Conservation (phyloP, 2,888 invertebrate species). For the Euclidia mi region DNA sequence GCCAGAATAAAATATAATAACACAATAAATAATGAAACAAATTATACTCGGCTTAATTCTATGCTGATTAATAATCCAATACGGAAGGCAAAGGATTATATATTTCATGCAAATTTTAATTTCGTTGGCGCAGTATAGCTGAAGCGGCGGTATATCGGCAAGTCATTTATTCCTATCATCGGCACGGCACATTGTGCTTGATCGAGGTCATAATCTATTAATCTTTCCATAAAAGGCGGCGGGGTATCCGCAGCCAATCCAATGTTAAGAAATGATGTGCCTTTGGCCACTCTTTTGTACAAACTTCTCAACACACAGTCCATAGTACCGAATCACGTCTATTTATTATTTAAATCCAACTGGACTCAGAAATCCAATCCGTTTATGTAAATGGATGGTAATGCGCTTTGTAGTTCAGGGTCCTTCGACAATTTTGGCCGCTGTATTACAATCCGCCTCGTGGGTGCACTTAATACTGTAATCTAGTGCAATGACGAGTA, state of each 20-base stretch:
- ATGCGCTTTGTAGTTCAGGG: conserved; percentile 67
- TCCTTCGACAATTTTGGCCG: conserved; percentile 37
- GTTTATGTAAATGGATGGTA: conserved; percentile 83
- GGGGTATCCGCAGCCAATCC: conserved; percentile 56
- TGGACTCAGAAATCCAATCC: conserved; percentile 76
- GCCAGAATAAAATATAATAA: no score
- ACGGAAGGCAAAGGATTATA: no score
- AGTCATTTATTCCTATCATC: conserved; percentile 54
- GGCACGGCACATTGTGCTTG: conserved; percentile 51
- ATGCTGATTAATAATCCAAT: no score
- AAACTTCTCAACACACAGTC: conserved; percentile 49
- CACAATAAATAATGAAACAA: no score
- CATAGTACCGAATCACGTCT: conserved; percentile 59
- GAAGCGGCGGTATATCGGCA: conserved; percentile 23
- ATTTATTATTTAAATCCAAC: conserved; percentile 80
- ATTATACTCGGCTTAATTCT: no score
- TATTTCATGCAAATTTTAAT: neutral
- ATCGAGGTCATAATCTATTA: conserved; percentile 71
- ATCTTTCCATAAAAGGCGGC: conserved; percentile 67
- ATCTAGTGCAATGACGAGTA: no score
- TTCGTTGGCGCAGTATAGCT: neutral
- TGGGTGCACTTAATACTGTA: neutral
- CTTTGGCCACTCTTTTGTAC: conserved; percentile 58
- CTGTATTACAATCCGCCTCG: neutral
- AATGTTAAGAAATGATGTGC: conserved; percentile 71